Conservation (phyloP, 2,797 vertebrate species). For the Sciurus carolinensis region DNA sequence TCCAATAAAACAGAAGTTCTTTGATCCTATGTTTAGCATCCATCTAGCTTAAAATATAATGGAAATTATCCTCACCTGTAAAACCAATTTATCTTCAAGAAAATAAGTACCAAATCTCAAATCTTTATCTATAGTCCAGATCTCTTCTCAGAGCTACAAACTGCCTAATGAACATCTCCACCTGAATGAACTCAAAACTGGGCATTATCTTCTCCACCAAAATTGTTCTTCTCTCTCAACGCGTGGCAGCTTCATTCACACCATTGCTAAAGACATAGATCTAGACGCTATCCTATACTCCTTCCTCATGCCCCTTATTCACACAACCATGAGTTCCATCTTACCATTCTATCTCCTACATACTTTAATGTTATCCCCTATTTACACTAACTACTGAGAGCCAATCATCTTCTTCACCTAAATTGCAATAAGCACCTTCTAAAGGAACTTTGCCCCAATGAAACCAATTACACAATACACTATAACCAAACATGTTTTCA, state of each 20-base stretch:
- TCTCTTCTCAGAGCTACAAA: neutral
- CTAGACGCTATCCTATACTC: neutral
- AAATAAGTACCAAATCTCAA: slow-evolving; percentile 37
- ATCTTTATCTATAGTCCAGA: neutral
- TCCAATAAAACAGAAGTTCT: slow-evolving; percentile 27
- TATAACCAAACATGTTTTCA: slow-evolving; percentile 44
- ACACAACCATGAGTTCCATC: neutral
- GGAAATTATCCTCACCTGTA: slow-evolving; percentile 25
- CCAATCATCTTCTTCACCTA: neutral
- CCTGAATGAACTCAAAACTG: neutral
- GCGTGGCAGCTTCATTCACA: neutral
- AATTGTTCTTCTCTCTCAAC: neutral
- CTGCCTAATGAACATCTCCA: neutral
- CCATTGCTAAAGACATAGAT: slow-evolving; percentile 34
- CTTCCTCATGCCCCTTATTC: neutral
- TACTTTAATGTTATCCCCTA: neutral
- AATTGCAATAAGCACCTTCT: neutral
- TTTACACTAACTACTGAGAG: neutral
- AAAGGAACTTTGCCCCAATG: neutral
- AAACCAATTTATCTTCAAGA: neutral
- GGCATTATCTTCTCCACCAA: neutral
- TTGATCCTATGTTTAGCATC: neutral
- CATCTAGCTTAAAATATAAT: slow-evolving; percentile 41
- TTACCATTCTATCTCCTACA: neutral
- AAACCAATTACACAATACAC: neutral